Evolutionary conservation across 35 echinoderm and acorn worm species (phyloP), one percentile per base, ranked within the genome.

Genomic region (Apostichopus californicus): DNA sequence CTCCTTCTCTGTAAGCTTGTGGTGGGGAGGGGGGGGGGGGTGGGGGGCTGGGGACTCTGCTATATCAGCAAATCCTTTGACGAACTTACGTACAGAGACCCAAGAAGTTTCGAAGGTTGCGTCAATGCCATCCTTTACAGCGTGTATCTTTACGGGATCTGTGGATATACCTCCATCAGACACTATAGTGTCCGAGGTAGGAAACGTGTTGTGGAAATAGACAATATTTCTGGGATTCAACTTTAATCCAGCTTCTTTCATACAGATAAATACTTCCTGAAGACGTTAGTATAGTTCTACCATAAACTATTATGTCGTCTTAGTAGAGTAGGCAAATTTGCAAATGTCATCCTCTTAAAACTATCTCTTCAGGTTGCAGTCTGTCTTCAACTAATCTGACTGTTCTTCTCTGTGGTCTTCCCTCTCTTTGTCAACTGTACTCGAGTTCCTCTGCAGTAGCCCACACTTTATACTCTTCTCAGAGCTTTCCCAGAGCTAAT

Each of bases 271-370:
- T 9, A 66, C 63, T 17, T 66, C 0, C 9, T 66, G 9, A 9
- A 66, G 63, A 17, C 5, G 63, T n/a, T 17, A 66, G 9, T 0
- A 1, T 8, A 66, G 63, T 66, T 66, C 63, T n/a, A 10, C 90
- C 78, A 64, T 64, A 95, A 14, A 94, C 87, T 46, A 94, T 80
- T 46, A 94, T 91, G 79, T 94, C 93, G 77, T 91, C 93, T 6
- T 83, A 17, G 56, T 94, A 84, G 53, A 92, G 56, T 46, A 46
- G 34, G 34, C 34, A 46, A 46, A 46, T 46, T 46, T 46, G 34
- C 34, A 46, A 46, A 46, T 46, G 34, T 46, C 34, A 46, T 46
- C 34, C 3, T 46, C 34, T 46, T 46, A 46, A 46, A 46, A 46
- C 34, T 46, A 0, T 46, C 34, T 46, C 34, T 3, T 46, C 34